Base-by-base conservation (phyloP, 1,140 invertebrate genomes). In the Zaprionus lachaisei region DNA sequence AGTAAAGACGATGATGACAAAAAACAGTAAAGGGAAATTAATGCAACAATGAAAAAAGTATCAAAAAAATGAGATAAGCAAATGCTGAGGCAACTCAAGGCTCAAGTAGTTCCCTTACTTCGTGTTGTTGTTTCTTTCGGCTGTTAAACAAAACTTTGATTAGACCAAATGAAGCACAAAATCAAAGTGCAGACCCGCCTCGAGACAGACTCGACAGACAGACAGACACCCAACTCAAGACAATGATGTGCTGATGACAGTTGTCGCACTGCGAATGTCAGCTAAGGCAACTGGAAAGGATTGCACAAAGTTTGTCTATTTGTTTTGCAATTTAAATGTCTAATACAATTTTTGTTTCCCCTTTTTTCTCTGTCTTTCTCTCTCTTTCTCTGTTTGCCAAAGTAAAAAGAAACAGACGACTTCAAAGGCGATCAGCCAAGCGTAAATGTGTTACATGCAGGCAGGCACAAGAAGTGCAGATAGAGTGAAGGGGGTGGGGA, bases 161-260 rank as follows among this genome's bases (percentile, higher is more conserved):
- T 89, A 89, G 74, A 79, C 78, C 81, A 87, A 87, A 87, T 89
- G 84, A 84, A 87, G 84, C 84, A 87, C 84, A 72, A 87, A 87
- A 87, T 87, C 84, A 87, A 87, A 87, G 84, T 71, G 63, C 55
- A 63, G 44, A 11, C 66, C 37, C 54, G 37, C 79, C 31, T 24
- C 72, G 75, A 72, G 66, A 75, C 74, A 34, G 31, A 34, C 9
- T 11, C 9, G 31, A 11, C 2, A 34, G 28, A 11, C 31, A 34
- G 31, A 11, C 31, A 34, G 79, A 67, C 61, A 75, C 74, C 79
- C 72, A 77, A 75, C 77, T 81, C 77, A 84, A 70, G 73, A 75
- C 74, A 83, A 83, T 87, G 76, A 81, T 71, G 66, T 79, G 76
- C 63, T 71, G 84, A 80, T 87, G 84, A 84, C 84, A 84, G 71